Conservation (phyloP, 2,113 vertebrate species). For the Paracanthobrama guichenoti region DNA sequence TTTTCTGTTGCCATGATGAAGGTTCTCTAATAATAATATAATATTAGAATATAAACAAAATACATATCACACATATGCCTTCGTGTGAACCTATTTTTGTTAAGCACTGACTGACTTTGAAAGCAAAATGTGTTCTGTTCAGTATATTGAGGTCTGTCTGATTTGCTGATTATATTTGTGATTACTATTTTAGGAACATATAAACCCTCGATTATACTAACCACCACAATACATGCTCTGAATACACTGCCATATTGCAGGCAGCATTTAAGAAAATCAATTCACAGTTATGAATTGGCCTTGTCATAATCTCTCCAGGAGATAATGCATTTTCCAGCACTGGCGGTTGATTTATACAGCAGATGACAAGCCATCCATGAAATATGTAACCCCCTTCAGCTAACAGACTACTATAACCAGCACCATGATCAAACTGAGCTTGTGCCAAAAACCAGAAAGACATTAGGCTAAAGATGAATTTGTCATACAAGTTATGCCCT, state of each 20-base stretch:
- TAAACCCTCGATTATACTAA: slow-evolving; percentile 59
- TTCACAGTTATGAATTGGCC: slow-evolving; percentile 58
- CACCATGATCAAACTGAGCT: slow-evolving; percentile 6
- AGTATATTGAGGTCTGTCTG: slow-evolving; percentile 14
- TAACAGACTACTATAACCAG: neutral
- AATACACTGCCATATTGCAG: slow-evolving; percentile 37
- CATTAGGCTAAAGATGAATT: neutral
- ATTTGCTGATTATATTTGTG: slow-evolving; percentile 54
- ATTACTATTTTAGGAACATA: slow-evolving; percentile 52
- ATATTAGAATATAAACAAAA: neutral
- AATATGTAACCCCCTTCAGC: slow-evolving; percentile 42
- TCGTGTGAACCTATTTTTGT: neutral
- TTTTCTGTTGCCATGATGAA: neutral
- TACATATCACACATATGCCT: neutral
- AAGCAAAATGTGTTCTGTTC: slow-evolving; percentile 27
- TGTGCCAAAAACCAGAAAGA: slow-evolving; percentile 23
- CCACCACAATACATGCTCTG: slow-evolving; percentile 48
- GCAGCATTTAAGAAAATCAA: slow-evolving; percentile 52
- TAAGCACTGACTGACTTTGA: neutral
- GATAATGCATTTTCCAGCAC: slow-evolving; percentile 53
- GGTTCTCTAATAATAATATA: neutral
- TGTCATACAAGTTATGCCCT: neutral
- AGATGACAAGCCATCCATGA: slow-evolving; percentile 50
- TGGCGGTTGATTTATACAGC: slow-evolving; percentile 42
- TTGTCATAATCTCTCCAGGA: slow-evolving; percentile 48